A percentile compares a stretch with the other conserved stretches of the same genome.
These are phyloP conservation scores for Paedocypris micromegethes DNA, from an alignment of 2,797 vertebrate genomes.

Conservation along the genomic window DNA sequence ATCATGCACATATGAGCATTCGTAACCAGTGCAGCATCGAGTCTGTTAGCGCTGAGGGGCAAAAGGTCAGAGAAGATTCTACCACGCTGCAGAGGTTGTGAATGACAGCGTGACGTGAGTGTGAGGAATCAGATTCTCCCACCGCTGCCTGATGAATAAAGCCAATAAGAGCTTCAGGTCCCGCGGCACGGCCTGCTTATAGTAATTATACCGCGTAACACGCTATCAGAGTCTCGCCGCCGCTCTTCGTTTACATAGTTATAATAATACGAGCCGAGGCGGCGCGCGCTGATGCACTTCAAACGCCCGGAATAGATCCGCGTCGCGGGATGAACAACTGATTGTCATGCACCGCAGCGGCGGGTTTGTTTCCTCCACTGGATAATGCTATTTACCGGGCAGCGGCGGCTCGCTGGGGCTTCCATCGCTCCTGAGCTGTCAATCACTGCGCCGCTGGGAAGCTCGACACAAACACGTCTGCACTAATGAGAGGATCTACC, in stretches of 20 bases:
- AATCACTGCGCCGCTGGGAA: slow-evolving; percentile 40
- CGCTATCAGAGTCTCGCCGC: background rate
- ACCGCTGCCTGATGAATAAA: slow-evolving; percentile 24
- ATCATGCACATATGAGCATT: too few relatives aligned
- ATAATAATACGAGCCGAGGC: background rate
- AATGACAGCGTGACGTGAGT: slow-evolving; percentile 18
- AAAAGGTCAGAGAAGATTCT: too few relatives aligned
- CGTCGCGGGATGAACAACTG: too few relatives aligned
- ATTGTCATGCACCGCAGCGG: too few relatives aligned
- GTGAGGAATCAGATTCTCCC: slow-evolving; percentile 20
- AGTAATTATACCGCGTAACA: background rate
- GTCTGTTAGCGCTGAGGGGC: too few relatives aligned
- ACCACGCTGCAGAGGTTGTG: too few relatives aligned
- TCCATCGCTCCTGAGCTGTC: slow-evolving; percentile 35
- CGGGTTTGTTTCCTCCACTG: background rate
- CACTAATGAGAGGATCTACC: background rate
- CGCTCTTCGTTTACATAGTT: background rate
- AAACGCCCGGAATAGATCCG: too few relatives aligned
- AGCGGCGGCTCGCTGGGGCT: background rate
- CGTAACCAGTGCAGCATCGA: too few relatives aligned
- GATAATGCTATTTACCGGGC: background rate
- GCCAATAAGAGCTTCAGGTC: slow-evolving; percentile 19
- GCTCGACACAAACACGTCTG: slow-evolving; percentile 70
- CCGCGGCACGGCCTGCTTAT: background rate
- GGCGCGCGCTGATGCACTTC: too few relatives aligned